These are phyloP conservation scores for Antidorcas marsupialis DNA, from an alignment of 2,113 vertebrate species.

Conservation along the genomic window DNA sequence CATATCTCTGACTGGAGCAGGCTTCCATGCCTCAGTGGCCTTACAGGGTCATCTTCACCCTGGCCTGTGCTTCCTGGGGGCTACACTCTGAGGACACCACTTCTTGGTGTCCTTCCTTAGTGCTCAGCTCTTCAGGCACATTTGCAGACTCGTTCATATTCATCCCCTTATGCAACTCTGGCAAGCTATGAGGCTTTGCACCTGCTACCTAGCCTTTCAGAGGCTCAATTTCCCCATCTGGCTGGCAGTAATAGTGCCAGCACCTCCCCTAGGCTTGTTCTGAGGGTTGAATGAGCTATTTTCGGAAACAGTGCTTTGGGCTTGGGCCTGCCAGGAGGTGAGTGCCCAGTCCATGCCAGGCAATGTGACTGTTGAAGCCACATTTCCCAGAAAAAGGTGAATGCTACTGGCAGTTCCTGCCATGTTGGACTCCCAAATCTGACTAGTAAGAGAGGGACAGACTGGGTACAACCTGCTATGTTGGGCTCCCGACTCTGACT, in stretches of 20 bases:
- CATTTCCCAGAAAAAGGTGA: background rate
- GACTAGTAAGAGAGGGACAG: background rate
- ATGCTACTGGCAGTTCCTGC: background rate
- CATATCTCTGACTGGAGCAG: background rate
- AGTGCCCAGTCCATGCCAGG: background rate
- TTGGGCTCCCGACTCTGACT: background rate
- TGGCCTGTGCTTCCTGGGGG: accelerated
- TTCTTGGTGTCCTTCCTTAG: background rate
- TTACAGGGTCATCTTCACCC: background rate
- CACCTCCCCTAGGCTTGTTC: background rate
- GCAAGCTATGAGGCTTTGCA: background rate
- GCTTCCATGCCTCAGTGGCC: background rate
- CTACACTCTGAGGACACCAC: accelerated
- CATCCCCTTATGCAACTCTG: background rate
- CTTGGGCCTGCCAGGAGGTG: background rate
- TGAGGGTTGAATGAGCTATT: background rate
- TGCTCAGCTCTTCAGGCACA: background rate
- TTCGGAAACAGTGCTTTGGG: background rate
- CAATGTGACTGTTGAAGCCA: background rate
- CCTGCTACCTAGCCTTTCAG: background rate
- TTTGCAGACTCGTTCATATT: accelerated
- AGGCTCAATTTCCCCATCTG: background rate
- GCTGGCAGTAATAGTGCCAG: background rate
- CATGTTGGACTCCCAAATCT: background rate
- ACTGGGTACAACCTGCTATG: background rate